Evolutionary conservation across 2,113 vertebrate species (phyloP), one percentile per base, ranked within the genome.

Genomic region (Oncorhynchus gorbuscha): DNA sequence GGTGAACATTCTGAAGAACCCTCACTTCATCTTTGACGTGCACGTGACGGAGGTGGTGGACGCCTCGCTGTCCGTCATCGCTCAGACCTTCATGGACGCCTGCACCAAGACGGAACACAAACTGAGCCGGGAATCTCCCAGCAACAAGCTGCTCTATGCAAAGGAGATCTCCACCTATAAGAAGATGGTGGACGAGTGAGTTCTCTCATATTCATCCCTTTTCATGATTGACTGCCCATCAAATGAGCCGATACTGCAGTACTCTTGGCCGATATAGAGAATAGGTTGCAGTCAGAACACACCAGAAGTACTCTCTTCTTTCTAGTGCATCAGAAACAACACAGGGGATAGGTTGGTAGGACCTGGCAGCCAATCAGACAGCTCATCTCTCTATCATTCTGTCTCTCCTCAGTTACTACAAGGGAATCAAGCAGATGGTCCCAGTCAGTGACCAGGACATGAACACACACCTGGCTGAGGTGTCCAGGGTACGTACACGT

Each of bases 151-250:
- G 70, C 96, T 99, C 73, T 99, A 98, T 6, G 97, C 97, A 1
- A 98, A 98, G 92, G 97, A 99, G 91, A 99, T 99, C 83, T 98
- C 95, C 8, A 96, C 97, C 1, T 99, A 99, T 76, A 99, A 99
- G 94, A 99, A 97, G 93, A 99, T 99, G 97, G 97, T 99, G 74
- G 97, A 99, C 79, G 97, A 99, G 97, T 99, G 91, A 97, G 97
- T 97, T 22, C 8, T 45, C 39, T 45, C 39, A 45, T 45, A 3
- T 45, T 45, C 39, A 11, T 45, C 39, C 9, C 39, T 35, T 35
- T 35, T 35, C 32, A 35, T 35, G 39, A 12, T 45, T 45, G 39
- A 45, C 39, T 45, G 39, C 39, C 39, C 1, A 45, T 45, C 39
- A 11, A 45, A 45, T 45, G 39, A 45, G 8, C 39, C 11, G 62